Percentiles rank a stretch among this genome's conserved stretches.
These are phyloP conservation scores for Meloidogyne floridensis DNA, from an alignment of 1,140 invertebrate genomes.

Conservation along the genomic window DNA sequence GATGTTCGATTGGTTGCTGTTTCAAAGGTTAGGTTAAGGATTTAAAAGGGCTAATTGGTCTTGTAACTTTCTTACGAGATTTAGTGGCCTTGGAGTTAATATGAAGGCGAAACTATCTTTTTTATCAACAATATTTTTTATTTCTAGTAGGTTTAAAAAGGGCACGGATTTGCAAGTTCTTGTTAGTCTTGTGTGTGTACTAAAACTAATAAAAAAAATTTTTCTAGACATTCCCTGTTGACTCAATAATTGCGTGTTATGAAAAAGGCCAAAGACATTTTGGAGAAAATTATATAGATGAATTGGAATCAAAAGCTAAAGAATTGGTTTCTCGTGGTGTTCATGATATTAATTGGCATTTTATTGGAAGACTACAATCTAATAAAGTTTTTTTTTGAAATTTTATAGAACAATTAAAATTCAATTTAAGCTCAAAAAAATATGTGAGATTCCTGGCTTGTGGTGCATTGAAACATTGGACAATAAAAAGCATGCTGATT, in stretches of 20 bases:
- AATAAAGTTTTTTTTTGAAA: slow-evolving; percentile 76
- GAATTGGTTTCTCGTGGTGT: slow-evolving; percentile 77
- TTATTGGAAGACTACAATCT: slow-evolving; percentile 89
- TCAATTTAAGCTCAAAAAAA: slow-evolving; percentile 49
- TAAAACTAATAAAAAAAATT: neutral
- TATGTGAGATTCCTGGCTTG: slow-evolving; percentile 73
- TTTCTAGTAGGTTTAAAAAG: too few relatives aligned
- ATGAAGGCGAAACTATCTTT: too few relatives aligned
- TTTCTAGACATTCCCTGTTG: slow-evolving; percentile 79
- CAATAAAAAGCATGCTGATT: slow-evolving; percentile 78
- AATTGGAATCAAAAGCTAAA: slow-evolving; percentile 80
- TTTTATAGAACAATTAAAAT: neutral
- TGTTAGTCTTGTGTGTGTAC: too few relatives aligned
- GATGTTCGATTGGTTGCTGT: slow-evolving; percentile 26
- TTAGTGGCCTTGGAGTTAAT: too few relatives aligned
- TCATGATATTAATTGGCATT: slow-evolving; percentile 92
- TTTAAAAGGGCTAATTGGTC: neutral
- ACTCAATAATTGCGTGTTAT: slow-evolving; percentile 81
- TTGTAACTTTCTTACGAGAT: too few relatives aligned
- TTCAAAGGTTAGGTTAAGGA: neutral
- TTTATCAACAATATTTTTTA: too few relatives aligned
- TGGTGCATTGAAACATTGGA: slow-evolving; percentile 86
- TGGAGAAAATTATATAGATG: slow-evolving; percentile 96
- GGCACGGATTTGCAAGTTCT: too few relatives aligned
- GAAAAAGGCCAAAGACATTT: slow-evolving; percentile 84